These are phyloP conservation scores for Palloptera scutellata DNA, from an alignment of 2,888 invertebrate genomes.

Conservation along the genomic window DNA sequence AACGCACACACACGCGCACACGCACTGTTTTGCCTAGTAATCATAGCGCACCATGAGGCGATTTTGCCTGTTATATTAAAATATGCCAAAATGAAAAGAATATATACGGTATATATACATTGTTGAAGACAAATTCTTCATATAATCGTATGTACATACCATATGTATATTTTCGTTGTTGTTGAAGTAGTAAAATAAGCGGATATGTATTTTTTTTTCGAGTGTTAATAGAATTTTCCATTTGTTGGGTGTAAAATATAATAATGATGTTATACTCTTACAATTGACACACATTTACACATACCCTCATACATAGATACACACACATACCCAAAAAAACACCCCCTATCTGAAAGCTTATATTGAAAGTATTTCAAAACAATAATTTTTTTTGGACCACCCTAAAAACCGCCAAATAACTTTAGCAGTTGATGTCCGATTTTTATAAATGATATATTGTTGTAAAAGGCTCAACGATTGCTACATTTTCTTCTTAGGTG, in stretches of 20 bases:
- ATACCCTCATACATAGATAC: too few relatives aligned
- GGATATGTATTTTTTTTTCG: conserved; percentile 5
- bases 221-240: neutral
- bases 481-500: too few relatives aligned
- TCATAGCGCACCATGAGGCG: conserved; percentile 10
- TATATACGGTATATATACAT: neutral
- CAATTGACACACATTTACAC: too few relatives aligned
- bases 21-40: neutral
- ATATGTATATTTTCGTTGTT: neutral
- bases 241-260: neutral
- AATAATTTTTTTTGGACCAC: too few relatives aligned
- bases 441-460: too few relatives aligned
- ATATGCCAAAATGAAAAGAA: neutral
- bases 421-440: too few relatives aligned
- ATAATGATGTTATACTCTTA: too few relatives aligned
- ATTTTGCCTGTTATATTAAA: conserved; percentile 9
- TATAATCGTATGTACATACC: neutral
- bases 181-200: conserved; percentile 8
- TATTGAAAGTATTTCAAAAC: too few relatives aligned
- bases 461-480: too few relatives aligned
- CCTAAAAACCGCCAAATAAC: too few relatives aligned
- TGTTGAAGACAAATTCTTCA: neutral
- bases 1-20: neutral
- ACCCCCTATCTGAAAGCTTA: too few relatives aligned
- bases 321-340: too few relatives aligned